Conservation (phyloP, 2,888 invertebrate genomes). For the Sthenelais limicola region DNA sequence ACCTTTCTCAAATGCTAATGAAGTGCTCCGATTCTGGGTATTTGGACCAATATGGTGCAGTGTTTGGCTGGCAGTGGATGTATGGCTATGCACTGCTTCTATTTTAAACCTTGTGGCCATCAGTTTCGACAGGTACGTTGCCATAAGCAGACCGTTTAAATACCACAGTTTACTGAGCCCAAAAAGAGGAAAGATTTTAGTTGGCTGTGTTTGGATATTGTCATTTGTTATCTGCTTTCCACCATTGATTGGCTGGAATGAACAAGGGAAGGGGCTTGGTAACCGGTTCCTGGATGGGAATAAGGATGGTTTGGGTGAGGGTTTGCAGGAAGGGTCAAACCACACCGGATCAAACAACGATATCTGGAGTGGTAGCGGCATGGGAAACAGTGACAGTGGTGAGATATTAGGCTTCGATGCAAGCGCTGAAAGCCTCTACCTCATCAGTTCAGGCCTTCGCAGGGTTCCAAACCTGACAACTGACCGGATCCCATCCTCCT, state of each 20-base stretch:
- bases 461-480: background rate
- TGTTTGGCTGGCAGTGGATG: conserved; percentile 96
- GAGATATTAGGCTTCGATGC: conserved; percentile 2
- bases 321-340: too few relatives aligned
- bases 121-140: conserved; percentile 90
- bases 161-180: conserved; percentile 91
- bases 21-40: conserved; percentile 84
- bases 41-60: conserved; percentile 97
- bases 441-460: background rate
- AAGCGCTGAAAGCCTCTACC: background rate
- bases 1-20: conserved; percentile 95
- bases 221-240: conserved; percentile 98
- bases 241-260: conserved; percentile 93
- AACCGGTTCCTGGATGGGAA: conserved; percentile 6
- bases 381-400: background rate
- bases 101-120: conserved; percentile 97
- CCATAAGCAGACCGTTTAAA: conserved; percentile 95
- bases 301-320: background rate
- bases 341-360: conserved; percentile 1
- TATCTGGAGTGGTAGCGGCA: conserved; percentile 16
- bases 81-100: conserved; percentile 98
- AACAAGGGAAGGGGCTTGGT: conserved; percentile 41
- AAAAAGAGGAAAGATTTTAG: conserved; percentile 86
- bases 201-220: conserved; percentile 94
- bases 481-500: too few relatives aligned